A percentile compares a stretch with the other conserved stretches of the same genome.
phyloP scores from a whole-genome alignment of 2,888 invertebrate species.

The Aromia moschata region DNA sequence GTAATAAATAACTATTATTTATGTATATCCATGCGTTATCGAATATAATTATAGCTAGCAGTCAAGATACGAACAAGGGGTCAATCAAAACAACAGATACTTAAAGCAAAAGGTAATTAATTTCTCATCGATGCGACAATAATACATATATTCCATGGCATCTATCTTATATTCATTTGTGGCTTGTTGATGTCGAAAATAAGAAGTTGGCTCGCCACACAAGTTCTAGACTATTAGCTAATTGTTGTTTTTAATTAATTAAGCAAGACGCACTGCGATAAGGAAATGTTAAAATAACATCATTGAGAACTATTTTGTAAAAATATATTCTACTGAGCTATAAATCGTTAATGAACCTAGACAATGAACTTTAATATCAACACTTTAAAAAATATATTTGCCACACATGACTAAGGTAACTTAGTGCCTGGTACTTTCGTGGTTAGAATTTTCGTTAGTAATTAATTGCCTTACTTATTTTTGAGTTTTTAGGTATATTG shows the following conservation, averaged over 20 bases:
- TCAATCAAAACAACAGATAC: constrained; percentile 29
- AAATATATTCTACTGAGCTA: not conserved
- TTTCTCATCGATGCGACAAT: constrained; percentile 25
- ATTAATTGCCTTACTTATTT: too few relatives aligned
- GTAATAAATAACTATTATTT: constrained; percentile 25
- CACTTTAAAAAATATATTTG: too few relatives aligned
- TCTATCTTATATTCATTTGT: constrained; percentile 1
- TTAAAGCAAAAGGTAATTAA: constrained; percentile 29
- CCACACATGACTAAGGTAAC: too few relatives aligned
- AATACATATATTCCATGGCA: constrained; percentile 7
- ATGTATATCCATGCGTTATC: constrained; percentile 23
- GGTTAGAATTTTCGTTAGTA: too few relatives aligned
- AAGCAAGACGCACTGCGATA: constrained; percentile 17
- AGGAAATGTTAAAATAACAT: constrained; percentile 11
- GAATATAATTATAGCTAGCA: constrained; percentile 22
- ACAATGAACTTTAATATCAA: too few relatives aligned
- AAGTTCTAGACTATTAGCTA: constrained; percentile 11
- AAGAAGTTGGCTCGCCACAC: constrained; percentile 22
- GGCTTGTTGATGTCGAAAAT: constrained; percentile 14
- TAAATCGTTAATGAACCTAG: not conserved
- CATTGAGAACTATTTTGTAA: constrained; percentile 10
- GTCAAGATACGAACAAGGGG: constrained; percentile 24
- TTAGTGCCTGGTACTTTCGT: too few relatives aligned
- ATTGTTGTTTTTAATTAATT: constrained; percentile 20
- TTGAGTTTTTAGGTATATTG: too few relatives aligned